Percentiles rank a stretch among this genome's conserved stretches.
phyloP scores from a whole-genome alignment of 2,113 vertebrate genomes.

The Podarcis muralis region DNA sequence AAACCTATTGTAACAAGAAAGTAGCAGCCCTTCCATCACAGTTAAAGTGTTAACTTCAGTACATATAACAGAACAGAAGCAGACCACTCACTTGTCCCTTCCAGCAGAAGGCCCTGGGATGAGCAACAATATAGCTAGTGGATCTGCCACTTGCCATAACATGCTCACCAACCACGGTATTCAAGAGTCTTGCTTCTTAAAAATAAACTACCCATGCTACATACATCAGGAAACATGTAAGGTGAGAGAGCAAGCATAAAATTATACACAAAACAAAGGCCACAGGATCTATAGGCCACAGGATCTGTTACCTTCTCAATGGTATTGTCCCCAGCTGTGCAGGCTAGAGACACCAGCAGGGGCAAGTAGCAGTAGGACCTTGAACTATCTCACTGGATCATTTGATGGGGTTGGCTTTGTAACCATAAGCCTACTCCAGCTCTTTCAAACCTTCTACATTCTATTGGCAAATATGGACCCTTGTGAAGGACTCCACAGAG shows the following conservation, averaged over 20 bases:
- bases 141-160: neutral
- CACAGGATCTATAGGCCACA: neutral
- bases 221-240: neutral
- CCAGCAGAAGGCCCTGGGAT: neutral
- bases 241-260: neutral
- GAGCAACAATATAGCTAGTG: neutral
- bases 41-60: neutral
- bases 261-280: neutral
- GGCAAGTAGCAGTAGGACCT: neutral
- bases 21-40: neutral
- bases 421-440: neutral
- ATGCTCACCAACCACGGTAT: neutral
- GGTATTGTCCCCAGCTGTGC: neutral
- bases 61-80: neutral
- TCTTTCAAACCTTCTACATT: neutral
- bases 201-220: neutral
- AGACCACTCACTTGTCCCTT: neutral
- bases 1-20: neutral
- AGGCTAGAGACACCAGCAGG: neutral
- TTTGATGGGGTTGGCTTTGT: neutral
- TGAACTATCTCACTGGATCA: neutral
- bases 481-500: neutral
- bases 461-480: neutral
- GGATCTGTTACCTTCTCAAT: neutral
- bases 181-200: neutral